Evolutionary conservation across 2,888 invertebrate species (phyloP), one percentile per base, ranked within the genome.

Genomic region (Spisula subtruncata): DNA sequence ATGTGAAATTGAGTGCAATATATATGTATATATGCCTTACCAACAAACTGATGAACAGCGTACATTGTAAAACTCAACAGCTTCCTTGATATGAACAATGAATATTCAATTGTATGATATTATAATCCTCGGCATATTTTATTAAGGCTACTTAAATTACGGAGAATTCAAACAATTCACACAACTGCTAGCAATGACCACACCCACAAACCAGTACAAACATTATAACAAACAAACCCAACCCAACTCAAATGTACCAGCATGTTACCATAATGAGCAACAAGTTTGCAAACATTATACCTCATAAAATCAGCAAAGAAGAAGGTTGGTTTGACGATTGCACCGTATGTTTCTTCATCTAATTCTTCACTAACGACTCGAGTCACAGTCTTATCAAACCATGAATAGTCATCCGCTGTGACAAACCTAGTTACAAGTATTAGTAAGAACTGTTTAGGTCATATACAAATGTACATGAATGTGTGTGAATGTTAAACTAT

Each of bases 301-400:
- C 96, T 98, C 98, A 99, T 98, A 96, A 99, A 99, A 97, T 99
- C 99, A 14, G 99, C 99, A 97, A 99, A 99, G 25, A 98, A 98
- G 25, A 98, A 98, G 94, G 93, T 91, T 18, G 98, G 97, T 95
- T 98, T 97, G 92, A 98, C 98, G 98, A 98, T 98, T 91, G 98
- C 90, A 20, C 90, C 89, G 84, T 92, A 91, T 46, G 75, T 56
- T 18, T 94, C 94, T 75, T 96, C 96, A 16, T 95, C 95, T 79
- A 99, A 97, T 91, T 98, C 97, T 92, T 98, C 97, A 93, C 98
- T 97, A 5, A 98, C 97, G 81, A 98, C 97, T 86, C 97, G 97
- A 79, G 98, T 97, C 92, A 99, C 96, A 51, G 96, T 96, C 93
- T 96, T 96, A 60, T 94, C 94, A 92, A 96, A 96, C 97, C 97